These are phyloP conservation scores for Emmelina monodactyla DNA, from an alignment of 2,888 invertebrate genomes.

Conservation along the genomic window DNA sequence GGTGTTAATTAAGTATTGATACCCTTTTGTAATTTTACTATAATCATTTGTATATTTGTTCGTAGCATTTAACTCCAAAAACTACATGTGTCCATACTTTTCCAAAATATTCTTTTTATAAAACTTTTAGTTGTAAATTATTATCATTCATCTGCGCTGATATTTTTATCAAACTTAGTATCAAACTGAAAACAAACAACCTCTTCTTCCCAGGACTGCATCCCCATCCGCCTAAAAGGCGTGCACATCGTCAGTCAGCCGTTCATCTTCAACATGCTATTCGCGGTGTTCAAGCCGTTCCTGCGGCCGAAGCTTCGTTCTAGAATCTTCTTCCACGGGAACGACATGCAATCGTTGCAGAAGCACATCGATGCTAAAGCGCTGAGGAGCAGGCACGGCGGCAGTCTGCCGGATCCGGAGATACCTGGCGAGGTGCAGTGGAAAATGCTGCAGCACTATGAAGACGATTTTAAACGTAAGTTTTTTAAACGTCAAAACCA, in stretches of 20 bases:
- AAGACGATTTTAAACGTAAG: constrained; percentile 74
- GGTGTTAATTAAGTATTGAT: no score
- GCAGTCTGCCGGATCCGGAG: constrained; percentile 69
- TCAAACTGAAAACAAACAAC: no score
- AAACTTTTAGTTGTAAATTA: no score
- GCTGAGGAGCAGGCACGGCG: constrained; percentile 72
- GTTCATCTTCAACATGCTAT: constrained; percentile 84
- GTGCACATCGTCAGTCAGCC: constrained; percentile 91
- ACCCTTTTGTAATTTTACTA: no score
- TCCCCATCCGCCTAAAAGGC: constrained; percentile 82
- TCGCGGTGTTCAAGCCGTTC: constrained; percentile 88
- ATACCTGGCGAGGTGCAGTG: constrained; percentile 70
- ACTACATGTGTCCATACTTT: no score
- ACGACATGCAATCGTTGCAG: constrained; percentile 67
- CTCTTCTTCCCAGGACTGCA: constrained; percentile 72
- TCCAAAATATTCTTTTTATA: no score
- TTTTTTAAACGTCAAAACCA: constrained; percentile 6
- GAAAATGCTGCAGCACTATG: constrained; percentile 71
- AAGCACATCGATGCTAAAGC: constrained; percentile 65
- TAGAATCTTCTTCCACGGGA: constrained; percentile 80
- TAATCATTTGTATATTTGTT: no score
- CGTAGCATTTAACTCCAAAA: no score
- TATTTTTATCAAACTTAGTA: no score
- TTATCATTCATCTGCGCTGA: no score
- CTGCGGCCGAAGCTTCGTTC: constrained; percentile 82